phyloP scores from a whole-genome alignment of 1,140 invertebrate genomes.

The Grapholita molesta region DNA sequence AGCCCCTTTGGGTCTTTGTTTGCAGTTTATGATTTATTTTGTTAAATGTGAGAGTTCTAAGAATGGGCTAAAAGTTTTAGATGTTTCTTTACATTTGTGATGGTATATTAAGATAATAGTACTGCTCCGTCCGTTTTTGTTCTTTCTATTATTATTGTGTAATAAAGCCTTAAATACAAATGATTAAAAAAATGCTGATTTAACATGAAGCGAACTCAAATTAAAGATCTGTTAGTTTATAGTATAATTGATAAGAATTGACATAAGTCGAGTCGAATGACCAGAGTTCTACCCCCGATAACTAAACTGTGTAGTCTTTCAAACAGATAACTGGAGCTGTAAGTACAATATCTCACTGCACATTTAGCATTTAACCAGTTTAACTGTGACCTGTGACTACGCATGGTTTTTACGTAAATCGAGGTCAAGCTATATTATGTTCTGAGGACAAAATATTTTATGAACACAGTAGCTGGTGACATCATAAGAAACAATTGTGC shows the following conservation, averaged over 20 bases:
- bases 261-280: not conserved
- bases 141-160: too few relatives aligned
- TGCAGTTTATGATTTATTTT: constrained; percentile 2
- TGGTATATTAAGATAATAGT: not conserved
- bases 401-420: not conserved
- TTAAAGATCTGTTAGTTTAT: not conserved
- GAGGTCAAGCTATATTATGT: not conserved
- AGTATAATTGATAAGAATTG: not conserved
- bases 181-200: too few relatives aligned
- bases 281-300: not conserved
- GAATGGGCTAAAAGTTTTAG: not conserved
- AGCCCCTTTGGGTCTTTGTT: constrained; percentile 3
- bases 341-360: not conserved
- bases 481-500: constrained; percentile 32
- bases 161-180: not conserved
- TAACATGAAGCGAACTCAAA: too few relatives aligned
- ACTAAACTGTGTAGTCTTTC: not conserved
- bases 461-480: constrained; percentile 19
- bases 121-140: too few relatives aligned
- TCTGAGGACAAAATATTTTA: not conserved
- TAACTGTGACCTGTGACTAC: not conserved
- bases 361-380: not conserved
- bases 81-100: not conserved
- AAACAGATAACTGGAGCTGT: not conserved
- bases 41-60: not conserved